A percentile compares a stretch with the other conserved stretches of the same genome.
phyloP scores from a whole-genome alignment of 2,113 vertebrate species.

The Ondatra zibethicus region DNA sequence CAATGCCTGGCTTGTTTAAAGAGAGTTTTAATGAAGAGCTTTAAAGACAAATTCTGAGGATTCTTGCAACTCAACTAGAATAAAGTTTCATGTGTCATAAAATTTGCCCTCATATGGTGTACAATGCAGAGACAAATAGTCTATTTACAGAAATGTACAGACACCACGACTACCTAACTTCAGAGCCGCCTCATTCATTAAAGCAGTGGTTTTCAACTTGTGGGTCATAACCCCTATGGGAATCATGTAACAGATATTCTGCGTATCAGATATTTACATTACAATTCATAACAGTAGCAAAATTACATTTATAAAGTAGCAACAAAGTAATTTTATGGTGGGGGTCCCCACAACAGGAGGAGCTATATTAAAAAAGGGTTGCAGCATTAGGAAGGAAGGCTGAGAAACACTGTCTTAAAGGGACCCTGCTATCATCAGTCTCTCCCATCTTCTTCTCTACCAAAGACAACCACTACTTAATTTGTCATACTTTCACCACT shows the following conservation, averaged over 20 bases:
- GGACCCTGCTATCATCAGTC: neutral
- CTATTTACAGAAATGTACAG: neutral
- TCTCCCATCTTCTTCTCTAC: neutral
- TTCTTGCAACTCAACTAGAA: neutral
- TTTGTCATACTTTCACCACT: neutral
- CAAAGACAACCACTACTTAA: neutral
- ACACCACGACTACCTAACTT: neutral
- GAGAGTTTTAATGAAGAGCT: neutral
- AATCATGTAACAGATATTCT: neutral
- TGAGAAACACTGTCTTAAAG: neutral
- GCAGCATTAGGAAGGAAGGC: neutral
- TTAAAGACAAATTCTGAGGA: neutral
- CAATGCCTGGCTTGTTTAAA: neutral
- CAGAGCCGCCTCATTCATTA: neutral
- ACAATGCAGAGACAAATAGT: neutral
- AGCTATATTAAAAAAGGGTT: too few relatives aligned
- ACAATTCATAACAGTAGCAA: neutral
- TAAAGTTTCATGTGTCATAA: neutral
- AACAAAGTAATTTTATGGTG: neutral
- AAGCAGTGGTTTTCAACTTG: neutral
- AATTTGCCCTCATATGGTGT: neutral
- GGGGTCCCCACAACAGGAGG: neutral
- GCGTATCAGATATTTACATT: neutral
- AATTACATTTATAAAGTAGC: neutral
- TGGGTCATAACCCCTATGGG: too few relatives aligned